Base-by-base conservation (phyloP, 1,140 invertebrate species). In the Magallana gigas region DNA sequence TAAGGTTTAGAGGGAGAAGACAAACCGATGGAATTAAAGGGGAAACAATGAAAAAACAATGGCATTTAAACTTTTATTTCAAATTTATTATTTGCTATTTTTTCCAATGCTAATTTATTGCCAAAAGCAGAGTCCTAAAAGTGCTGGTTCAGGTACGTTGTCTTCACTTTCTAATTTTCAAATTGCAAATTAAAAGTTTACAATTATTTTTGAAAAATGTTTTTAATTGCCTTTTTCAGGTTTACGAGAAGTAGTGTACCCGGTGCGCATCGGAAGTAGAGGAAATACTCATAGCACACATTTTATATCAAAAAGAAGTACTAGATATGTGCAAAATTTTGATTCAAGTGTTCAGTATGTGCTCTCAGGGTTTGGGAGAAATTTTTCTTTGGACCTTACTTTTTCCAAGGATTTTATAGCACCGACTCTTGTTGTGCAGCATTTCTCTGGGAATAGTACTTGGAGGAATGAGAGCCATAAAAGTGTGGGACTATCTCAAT, bases 401-500 rank as follows among this genome's bases (percentile, higher is more conserved):
- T 87, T 76, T 86, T 85, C 88, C 11, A 87, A 85, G 88, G 91
- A 92, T 85, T 91, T 91, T 83, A 86, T 91, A 36, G 71, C 89
- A 12, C 90, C 91, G 62, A 85, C 89, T 8, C 90, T 91, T 83
- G 87, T 91, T 68, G 88, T 91, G 68, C 90, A 92, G 84, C 87
- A 87, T 36, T 88, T 90, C 64, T 84, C 76, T 81, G 89, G 89
- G 14, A 91, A 92, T 84, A 80, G 60, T 62, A 84, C 83, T 11
- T 84, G 83, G 83, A 36, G 59, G 23, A 36, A 84, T 36, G 58
- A 84, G 29, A 62, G 57, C 18, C 58, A 62, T 62, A 56, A 62
- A 29, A 62, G 48, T 36, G 57, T 59, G 16, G 83, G 59, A 16
- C 29, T 84, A 29, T 60, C 57, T 8, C 96, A 96, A 16, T 97